Evolutionary conservation across 2,888 invertebrate species (phyloP).

Genomic region (Drosophila macrothrix): DNA sequence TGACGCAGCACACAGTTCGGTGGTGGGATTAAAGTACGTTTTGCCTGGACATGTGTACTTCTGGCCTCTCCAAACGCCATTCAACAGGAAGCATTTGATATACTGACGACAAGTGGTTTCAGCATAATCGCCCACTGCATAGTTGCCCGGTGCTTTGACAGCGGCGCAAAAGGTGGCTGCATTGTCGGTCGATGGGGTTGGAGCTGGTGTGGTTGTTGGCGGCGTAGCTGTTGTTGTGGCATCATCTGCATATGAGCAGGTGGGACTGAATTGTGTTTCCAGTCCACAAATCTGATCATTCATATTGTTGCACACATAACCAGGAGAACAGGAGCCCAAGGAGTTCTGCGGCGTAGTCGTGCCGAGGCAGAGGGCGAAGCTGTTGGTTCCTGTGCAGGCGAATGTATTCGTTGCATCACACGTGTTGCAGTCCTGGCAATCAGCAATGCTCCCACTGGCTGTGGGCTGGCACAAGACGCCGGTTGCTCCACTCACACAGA

Average conservation of each 20-base stretch:
- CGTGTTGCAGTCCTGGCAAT: slow-evolving; percentile 73
- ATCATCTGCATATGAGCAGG: slow-evolving; percentile 63
- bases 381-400: slow-evolving; percentile 73
- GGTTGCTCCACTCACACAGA: slow-evolving; percentile 58
- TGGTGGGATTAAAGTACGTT: slow-evolving; percentile 60
- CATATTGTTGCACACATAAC: slow-evolving; percentile 71
- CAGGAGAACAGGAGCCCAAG: slow-evolving; percentile 60
- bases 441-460: slow-evolving; percentile 24
- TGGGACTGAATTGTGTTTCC: slow-evolving; percentile 47
- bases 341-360: slow-evolving; percentile 50
- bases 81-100: slow-evolving; percentile 59
- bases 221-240: slow-evolving; percentile 1
- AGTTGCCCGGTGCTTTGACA: slow-evolving; percentile 47
- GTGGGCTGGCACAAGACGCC: slow-evolving; percentile 66
- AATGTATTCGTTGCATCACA: slow-evolving; percentile 69
- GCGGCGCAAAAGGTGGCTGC: slow-evolving; percentile 58
- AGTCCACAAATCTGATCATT: slow-evolving; percentile 58
- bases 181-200: slow-evolving; percentile 41
- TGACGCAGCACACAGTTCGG: slow-evolving; percentile 42
- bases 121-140: slow-evolving; percentile 60
- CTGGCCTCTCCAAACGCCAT: slow-evolving; percentile 66
- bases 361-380: slow-evolving; percentile 77
- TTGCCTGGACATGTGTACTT: slow-evolving; percentile 70
- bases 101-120: slow-evolving; percentile 76
- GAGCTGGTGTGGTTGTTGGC: slow-evolving; percentile 12